These are phyloP conservation scores for Smittia sp. DNA, from an alignment of 2,888 invertebrate genomes.

Conservation along the genomic window DNA sequence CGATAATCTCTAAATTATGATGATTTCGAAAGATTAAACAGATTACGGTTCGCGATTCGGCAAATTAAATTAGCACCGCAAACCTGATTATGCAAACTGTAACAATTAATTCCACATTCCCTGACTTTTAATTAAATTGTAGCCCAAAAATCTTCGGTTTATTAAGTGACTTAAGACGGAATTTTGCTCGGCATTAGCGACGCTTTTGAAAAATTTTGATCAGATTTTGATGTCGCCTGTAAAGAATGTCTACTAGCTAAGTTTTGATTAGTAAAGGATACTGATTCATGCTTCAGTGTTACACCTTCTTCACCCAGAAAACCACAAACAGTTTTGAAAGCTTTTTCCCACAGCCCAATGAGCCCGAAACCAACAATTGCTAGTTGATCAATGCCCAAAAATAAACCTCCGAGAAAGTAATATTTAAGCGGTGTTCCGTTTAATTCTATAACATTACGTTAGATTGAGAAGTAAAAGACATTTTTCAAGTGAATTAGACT, in stretches of 20 bases:
- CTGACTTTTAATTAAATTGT: background rate
- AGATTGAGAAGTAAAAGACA: constrained; percentile 14
- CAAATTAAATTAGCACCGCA: constrained; percentile 14
- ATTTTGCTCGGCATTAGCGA: background rate
- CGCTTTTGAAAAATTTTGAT: background rate
- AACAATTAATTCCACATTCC: background rate
- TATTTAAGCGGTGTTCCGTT: constrained; percentile 4
- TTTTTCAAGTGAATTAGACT: background rate
- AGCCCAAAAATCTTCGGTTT: background rate
- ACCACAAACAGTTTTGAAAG: background rate
- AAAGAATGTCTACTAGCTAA: no score
- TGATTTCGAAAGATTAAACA: constrained; percentile 22
- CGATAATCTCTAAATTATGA: constrained; percentile 24
- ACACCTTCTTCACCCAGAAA: background rate
- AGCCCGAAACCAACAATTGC: background rate
- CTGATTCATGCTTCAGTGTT: no score
- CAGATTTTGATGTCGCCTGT: background rate
- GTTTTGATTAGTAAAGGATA: no score
- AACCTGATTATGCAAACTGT: constrained; percentile 12
- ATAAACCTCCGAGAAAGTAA: background rate
- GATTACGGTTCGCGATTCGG: background rate
- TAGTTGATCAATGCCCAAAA: background rate
- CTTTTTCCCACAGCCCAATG: background rate
- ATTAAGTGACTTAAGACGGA: constrained; percentile 14
- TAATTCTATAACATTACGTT: constrained; percentile 11